Percentiles rank a stretch among this genome's conserved stretches.
Evolutionary conservation across 2,113 vertebrate species (phyloP).

Genomic region (Engystomops pustulosus): DNA sequence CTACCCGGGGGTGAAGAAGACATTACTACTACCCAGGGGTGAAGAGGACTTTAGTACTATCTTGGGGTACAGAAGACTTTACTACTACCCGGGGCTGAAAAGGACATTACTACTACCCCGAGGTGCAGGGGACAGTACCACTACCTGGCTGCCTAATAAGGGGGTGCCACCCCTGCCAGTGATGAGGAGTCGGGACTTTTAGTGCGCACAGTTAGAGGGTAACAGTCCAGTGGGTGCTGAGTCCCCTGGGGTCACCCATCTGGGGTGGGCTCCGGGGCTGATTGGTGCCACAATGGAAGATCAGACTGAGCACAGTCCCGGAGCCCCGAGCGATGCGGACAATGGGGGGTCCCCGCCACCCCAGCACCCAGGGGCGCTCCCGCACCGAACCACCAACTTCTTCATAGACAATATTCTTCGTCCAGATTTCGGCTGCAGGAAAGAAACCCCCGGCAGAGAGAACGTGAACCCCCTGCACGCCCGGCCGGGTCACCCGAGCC

Average conservation of each 20-base stretch:
- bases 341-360: conserved; percentile 78
- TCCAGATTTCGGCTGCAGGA: conserved; percentile 93
- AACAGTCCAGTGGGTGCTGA: neutral
- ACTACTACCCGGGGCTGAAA: too few relatives aligned
- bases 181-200: neutral
- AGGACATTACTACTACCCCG: too few relatives aligned
- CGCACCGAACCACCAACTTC: conserved; percentile 92
- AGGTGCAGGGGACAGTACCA: too few relatives aligned
- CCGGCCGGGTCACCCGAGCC: conserved; percentile 78
- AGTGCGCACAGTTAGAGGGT: neutral
- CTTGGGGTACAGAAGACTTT: too few relatives aligned
- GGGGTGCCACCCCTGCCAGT: neutral
- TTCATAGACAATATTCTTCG: conserved; percentile 96
- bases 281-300: conserved; percentile 75
- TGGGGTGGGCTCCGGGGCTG: conserved; percentile 30
- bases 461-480: conserved; percentile 81
- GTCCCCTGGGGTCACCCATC: neutral
- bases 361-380: conserved; percentile 81
- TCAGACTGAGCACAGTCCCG: conserved; percentile 74
- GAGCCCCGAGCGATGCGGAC: conserved; percentile 58
- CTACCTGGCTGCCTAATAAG: too few relatives aligned
- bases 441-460: conserved; percentile 85
- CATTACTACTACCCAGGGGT: too few relatives aligned
- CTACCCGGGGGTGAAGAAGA: neutral
- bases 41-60: too few relatives aligned